phyloP scores from a whole-genome alignment of 2,888 invertebrate genomes.

The Dexiosoma caninum region DNA sequence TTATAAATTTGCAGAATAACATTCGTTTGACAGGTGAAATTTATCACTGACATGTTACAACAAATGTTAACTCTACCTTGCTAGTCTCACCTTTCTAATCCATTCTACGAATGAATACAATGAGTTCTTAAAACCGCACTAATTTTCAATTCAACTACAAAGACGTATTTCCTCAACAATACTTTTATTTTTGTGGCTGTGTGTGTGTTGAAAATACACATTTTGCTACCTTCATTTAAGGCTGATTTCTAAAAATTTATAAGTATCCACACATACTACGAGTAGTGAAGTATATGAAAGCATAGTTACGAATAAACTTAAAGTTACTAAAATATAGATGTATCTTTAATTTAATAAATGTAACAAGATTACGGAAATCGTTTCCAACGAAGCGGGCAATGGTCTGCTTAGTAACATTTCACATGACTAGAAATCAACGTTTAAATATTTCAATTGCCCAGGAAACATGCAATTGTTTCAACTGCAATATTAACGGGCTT shows the following conservation, averaged over 20 bases:
- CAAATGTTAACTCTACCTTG: constrained; percentile 48
- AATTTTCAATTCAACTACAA: constrained; percentile 50
- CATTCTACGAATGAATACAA: background rate
- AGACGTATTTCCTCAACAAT: constrained; percentile 27
- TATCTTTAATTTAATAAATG: no score
- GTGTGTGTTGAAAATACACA: background rate
- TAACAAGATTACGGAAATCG: no score
- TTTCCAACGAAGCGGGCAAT: no score
- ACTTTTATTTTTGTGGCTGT: background rate
- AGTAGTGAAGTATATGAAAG: no score
- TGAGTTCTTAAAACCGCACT: constrained; percentile 41
- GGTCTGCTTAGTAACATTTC: no score
- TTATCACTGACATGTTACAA: constrained; percentile 63
- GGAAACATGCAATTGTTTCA: no score
- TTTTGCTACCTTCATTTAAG: background rate
- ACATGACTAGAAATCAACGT: no score
- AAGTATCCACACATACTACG: background rate
- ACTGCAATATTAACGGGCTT: no score
- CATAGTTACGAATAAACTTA: no score
- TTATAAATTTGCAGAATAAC: constrained; percentile 63
- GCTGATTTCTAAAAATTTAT: background rate
- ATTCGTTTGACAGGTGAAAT: constrained; percentile 63
- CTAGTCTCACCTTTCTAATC: background rate
- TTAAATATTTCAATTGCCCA: no score
- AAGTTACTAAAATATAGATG: no score